Conservation (phyloP, 2,797 vertebrate genomes). For the Emys orbicularis region DNA sequence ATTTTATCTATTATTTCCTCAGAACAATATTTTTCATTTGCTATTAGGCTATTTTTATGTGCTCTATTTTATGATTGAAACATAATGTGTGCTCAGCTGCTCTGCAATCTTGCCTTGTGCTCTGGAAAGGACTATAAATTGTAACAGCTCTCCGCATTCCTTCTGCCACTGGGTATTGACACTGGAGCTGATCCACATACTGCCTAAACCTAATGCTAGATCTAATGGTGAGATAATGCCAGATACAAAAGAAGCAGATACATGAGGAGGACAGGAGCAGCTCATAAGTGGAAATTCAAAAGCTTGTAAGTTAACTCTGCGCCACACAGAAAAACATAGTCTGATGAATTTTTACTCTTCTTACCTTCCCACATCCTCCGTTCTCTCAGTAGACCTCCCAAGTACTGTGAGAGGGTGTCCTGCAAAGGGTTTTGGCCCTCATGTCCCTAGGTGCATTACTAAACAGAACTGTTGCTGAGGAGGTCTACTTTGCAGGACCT, state of each 20-base stretch:
- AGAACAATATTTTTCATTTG: slow-evolving; percentile 21
- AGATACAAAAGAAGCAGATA: slow-evolving; percentile 15
- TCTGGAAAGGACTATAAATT: slow-evolving; percentile 29
- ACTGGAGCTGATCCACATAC: slow-evolving; percentile 47
- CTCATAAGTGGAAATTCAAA: background rate
- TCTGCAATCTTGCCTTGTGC: slow-evolving; percentile 19
- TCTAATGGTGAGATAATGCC: slow-evolving; percentile 28
- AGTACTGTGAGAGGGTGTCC: slow-evolving; percentile 26
- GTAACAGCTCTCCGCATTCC: slow-evolving; percentile 1
- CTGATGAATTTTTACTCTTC: background rate
- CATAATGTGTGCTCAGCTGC: slow-evolving; percentile 32
- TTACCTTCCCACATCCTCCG: background rate
- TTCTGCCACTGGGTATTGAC: slow-evolving; percentile 50
- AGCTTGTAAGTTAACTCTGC: background rate
- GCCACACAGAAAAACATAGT: background rate
- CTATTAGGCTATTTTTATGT: background rate
- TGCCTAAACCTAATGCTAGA: background rate
- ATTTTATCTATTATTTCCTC: background rate
- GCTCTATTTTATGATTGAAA: slow-evolving; percentile 19
- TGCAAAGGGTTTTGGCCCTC: background rate
- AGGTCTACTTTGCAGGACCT: background rate
- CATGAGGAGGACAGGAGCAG: background rate
- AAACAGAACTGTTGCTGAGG: slow-evolving; percentile 12
- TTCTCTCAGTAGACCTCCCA: slow-evolving; percentile 23
- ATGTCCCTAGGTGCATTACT: background rate